Evolutionary conservation across 1,140 invertebrate species (phyloP), one percentile per base, ranked within the genome.

Genomic region (Zaprionus davidi): DNA sequence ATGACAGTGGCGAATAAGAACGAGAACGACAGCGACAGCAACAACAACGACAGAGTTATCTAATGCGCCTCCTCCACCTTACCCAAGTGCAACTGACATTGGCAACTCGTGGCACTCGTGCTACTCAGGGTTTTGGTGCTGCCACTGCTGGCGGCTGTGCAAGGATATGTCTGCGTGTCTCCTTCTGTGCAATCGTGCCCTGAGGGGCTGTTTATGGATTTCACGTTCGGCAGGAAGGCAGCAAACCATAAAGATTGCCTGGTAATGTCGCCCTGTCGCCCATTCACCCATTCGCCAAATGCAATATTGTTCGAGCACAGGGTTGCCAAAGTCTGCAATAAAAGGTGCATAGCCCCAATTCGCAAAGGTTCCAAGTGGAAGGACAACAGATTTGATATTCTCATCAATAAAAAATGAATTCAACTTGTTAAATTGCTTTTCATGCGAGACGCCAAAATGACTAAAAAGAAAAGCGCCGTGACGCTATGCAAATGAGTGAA

Each of bases 241-340:
- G 74, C 84, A 79, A 77, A 81, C 75, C 84, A 80, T 88, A 90
- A 88, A 90, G 81, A 90, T 84, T 76, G 81, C 78, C 67, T 79
- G 76, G 71, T 88, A 84, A 88, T 90, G 84, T 76, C 78, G 28
- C 71, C 70, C 51, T 56, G 34, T 53, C 53, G 69, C 38, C 38
- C n/a, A n/a, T 41, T 78, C 67, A 20, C 68, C 66, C 46, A 58
- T 36, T 65, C 55, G 49, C 64, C 49, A 71, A 78, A 71, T 76
- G 66, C 78, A 80, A 69, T 84, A 73, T 79, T 70, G 64, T 56
- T 71, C 41, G 20, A n/a, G 26, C 38, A 56, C 36, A n/a, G 49
- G 46, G 26, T 26, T 9, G 63, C 17, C 20, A 12, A 31, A 12
- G 46, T 63, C 15, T 62, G 36, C 63, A 38, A 51, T 46, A 17